These are phyloP conservation scores for Antigone vipio DNA, from an alignment of 2,113 vertebrate genomes.

Conservation along the genomic window DNA sequence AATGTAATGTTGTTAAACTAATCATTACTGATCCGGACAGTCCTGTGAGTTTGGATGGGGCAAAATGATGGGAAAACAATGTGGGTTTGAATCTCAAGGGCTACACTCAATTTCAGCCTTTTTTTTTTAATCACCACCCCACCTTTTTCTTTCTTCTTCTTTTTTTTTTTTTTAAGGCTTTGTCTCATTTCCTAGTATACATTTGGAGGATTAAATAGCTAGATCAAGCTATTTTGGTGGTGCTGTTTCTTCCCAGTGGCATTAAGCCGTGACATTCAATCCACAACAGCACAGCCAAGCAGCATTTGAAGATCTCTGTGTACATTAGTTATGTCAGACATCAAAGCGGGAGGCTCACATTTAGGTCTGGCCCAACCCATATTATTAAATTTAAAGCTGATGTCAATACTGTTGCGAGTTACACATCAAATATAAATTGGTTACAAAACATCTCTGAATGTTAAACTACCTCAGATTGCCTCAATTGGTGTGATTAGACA, in stretches of 20 bases:
- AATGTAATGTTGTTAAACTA: background rate
- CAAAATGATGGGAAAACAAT: background rate
- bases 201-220: constrained; percentile 15
- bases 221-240: constrained; percentile 6
- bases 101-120: background rate
- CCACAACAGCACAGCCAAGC: background rate
- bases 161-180: background rate
- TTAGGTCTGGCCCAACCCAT: background rate
- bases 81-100: background rate
- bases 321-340: background rate
- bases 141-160: background rate
- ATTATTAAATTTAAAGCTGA: constrained; percentile 16
- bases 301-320: background rate
- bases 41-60: background rate
- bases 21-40: background rate
- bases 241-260: constrained; percentile 7
- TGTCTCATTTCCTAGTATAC: background rate
- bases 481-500: background rate
- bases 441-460: constrained; percentile 7
- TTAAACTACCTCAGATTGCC: constrained; percentile 3
- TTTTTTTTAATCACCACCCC: background rate
- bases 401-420: background rate
- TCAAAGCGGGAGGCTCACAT: background rate
- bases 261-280: constrained; percentile 5
- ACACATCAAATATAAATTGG: background rate